Evolutionary conservation across 2,113 vertebrate species (phyloP).

Genomic region (Sinocyclocheilus anophthalmus): DNA sequence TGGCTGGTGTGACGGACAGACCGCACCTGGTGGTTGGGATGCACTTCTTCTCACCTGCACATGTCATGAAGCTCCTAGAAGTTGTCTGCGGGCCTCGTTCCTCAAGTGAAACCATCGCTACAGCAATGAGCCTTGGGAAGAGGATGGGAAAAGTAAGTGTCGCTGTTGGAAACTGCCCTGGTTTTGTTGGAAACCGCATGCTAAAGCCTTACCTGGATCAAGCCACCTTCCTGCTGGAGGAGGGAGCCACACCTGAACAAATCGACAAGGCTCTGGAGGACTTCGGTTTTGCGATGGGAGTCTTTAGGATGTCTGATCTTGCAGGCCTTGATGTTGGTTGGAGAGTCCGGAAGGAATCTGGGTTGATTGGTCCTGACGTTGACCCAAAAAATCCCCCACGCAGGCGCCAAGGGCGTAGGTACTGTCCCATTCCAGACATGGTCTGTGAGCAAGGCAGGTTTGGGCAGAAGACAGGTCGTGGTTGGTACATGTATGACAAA

Average conservation of each 20-base stretch:
- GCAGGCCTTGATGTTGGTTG: slow-evolving; percentile 89
- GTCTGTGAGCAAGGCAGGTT: slow-evolving; percentile 85
- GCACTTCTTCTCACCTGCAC: slow-evolving; percentile 92
- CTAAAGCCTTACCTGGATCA: slow-evolving; percentile 76
- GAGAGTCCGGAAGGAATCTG: slow-evolving; percentile 78
- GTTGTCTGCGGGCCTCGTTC: slow-evolving; percentile 81
- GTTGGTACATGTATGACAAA: slow-evolving; percentile 89
- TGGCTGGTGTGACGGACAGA: slow-evolving; percentile 77
- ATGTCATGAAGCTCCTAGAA: slow-evolving; percentile 89
- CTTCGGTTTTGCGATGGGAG: slow-evolving; percentile 89
- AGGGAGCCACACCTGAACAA: slow-evolving; percentile 84
- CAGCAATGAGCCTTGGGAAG: slow-evolving; percentile 83
- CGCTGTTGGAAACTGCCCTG: slow-evolving; percentile 87
- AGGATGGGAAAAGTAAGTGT: slow-evolving; percentile 84
- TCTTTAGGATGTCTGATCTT: slow-evolving; percentile 85
- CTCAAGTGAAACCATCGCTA: slow-evolving; percentile 81
- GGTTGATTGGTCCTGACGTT: slow-evolving; percentile 68
- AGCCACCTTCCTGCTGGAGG: slow-evolving; percentile 85
- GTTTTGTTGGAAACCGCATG: slow-evolving; percentile 93
- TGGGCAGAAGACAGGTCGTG: slow-evolving; percentile 86
- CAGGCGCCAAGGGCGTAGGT: slow-evolving; percentile 73
- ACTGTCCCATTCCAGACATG: slow-evolving; percentile 86
- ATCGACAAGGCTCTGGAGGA: slow-evolving; percentile 84
- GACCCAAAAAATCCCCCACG: slow-evolving; percentile 68
- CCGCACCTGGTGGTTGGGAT: slow-evolving; percentile 87